Base-by-base conservation (phyloP, 2,797 vertebrate species). In the Chrosomus eos region DNA sequence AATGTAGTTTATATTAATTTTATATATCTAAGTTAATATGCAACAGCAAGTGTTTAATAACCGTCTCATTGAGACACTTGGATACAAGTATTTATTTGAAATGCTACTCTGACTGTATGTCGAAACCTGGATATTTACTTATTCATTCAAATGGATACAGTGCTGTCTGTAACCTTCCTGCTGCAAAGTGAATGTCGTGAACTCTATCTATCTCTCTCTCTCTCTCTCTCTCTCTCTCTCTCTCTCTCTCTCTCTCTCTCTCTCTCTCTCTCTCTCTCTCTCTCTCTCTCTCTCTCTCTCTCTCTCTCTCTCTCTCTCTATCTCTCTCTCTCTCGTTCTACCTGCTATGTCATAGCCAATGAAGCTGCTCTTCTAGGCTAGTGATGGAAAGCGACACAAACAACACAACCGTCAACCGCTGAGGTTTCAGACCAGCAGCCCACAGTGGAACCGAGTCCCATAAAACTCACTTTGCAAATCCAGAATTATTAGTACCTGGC, bases 401-500 rank as follows among this genome's bases (percentile, higher is more conserved):
- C 84, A 83, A 86, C 87, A 89, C 89, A 89, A 89, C 90, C 88
- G 45, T 87, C 89, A 90, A 89, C 88, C 70, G 55, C 91, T 94
- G 93, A 91, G 92, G 93, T 94, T 94, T 94, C 90, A 92, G 92
- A 88, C 91, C 93, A 91, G 91, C 75, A 85, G 60, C 43, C 89
- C 91, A 91, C 91, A 91, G 90, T 88, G 88, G 82, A 80, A 84
- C 58, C 66, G 66, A 26, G 62, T 86, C 92, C 91, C 90, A 91
- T 92, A 91, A 90, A 90, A 87, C 90, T 84, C 92, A 90, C 92
- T 94, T 94, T 92, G 89, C 93, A 92, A 92, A 95, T 92, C 90
- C 91, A 92, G 92, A 95, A 92, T 95, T 95, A 94, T 93, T 96
- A 93, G 91, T 96, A 95, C 95, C 94, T 96, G 94, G 92, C 95